These are phyloP conservation scores for Armadillidium nasatum DNA, from an alignment of 1,140 invertebrate genomes.

Conservation along the genomic window DNA sequence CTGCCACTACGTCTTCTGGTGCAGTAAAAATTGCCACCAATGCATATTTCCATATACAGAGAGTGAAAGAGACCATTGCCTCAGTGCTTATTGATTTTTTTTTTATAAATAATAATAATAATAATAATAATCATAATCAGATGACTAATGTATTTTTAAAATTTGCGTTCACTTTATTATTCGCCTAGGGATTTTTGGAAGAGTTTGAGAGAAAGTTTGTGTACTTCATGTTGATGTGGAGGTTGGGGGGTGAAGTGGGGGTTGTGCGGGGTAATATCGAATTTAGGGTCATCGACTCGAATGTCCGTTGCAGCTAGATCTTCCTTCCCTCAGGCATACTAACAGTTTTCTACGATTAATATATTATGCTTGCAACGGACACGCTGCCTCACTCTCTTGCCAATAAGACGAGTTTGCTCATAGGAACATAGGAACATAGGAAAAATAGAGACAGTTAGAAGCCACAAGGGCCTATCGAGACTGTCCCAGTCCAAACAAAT, in stretches of 20 bases:
- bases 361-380: background rate
- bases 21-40: no score
- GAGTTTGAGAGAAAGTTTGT: constrained; percentile 11
- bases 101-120: no score
- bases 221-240: background rate
- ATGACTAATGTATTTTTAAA: background rate
- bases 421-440: no score
- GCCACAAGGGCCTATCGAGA: no score
- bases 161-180: background rate
- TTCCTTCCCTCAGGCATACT: background rate
- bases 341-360: no score
- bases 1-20: no score
- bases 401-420: background rate
- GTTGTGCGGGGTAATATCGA: background rate
- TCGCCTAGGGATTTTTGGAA: background rate
- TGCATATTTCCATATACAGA: no score
- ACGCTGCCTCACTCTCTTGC: background rate
- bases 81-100: no score
- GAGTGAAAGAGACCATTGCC: no score
- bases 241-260: background rate
- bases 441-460: no score
- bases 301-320: background rate
- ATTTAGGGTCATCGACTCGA: background rate
- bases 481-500: no score
- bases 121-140: no score